Evolutionary conservation across 2,888 invertebrate species (phyloP).

Genomic region (Amiota communis): DNA sequence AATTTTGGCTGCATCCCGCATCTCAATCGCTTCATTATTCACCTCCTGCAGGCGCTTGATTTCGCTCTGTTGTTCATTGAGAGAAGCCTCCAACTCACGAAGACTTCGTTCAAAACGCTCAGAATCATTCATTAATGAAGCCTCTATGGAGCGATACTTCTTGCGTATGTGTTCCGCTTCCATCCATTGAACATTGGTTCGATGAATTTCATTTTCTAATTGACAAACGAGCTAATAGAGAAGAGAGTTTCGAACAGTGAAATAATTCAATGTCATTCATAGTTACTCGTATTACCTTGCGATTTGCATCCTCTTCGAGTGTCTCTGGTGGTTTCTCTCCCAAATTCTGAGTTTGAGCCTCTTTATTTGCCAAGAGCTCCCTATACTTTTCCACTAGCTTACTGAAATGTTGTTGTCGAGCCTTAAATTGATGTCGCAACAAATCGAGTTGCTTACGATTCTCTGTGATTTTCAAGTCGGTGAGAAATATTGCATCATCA

Average conservation of each 20-base stretch:
- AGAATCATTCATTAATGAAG: slow-evolving; percentile 80
- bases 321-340: slow-evolving; percentile 72
- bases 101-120: slow-evolving; percentile 84
- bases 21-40: slow-evolving; percentile 82
- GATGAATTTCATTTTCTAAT: slow-evolving; percentile 87
- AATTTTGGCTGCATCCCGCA: slow-evolving; percentile 81
- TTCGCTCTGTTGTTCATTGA: slow-evolving; percentile 81
- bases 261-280: neutral
- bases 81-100: slow-evolving; percentile 79
- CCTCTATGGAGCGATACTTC: slow-evolving; percentile 83
- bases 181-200: slow-evolving; percentile 85
- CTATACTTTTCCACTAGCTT: slow-evolving; percentile 78
- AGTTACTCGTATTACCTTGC: slow-evolving; percentile 78
- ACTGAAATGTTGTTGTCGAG: slow-evolving; percentile 77
- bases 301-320: slow-evolving; percentile 77
- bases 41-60: slow-evolving; percentile 84
- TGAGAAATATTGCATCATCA: slow-evolving; percentile 75
- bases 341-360: slow-evolving; percentile 71
- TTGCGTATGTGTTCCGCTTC: slow-evolving; percentile 86
- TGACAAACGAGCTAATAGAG: slow-evolving; percentile 77
- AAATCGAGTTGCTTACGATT: slow-evolving; percentile 83
- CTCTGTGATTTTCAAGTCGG: slow-evolving; percentile 81
- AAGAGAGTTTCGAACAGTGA: neutral
- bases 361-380: slow-evolving; percentile 76
- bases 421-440: slow-evolving; percentile 80